A percentile compares a stretch with the other conserved stretches of the same genome.
Conservation (phyloP, 37 sponge, comb jelly and placozoan genomes). For the Ianthella basta region DNA sequence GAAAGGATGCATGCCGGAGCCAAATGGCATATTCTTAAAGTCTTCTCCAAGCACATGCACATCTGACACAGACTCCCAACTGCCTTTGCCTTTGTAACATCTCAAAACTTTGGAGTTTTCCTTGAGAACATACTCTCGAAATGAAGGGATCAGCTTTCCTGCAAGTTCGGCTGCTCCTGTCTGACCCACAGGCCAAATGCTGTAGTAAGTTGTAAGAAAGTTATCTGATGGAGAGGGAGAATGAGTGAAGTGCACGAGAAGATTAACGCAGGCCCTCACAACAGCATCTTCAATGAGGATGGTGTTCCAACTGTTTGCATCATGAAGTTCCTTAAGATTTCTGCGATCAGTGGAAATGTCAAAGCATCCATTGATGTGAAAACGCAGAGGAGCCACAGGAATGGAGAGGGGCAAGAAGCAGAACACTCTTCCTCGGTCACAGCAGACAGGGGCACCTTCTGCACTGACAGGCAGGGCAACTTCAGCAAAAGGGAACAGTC, state of each 20-base stretch:
- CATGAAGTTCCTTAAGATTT: conserved; percentile 23
- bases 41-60: conserved; percentile 23
- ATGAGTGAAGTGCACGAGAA: conserved; percentile 33
- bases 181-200: background rate
- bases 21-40: conserved; percentile 31
- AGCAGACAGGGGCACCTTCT: background rate
- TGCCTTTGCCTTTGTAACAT: conserved; percentile 21
- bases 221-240: background rate
- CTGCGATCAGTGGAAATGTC: conserved; percentile 59
- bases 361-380: conserved; percentile 68
- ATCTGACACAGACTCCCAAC: conserved; percentile 50
- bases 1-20: background rate
- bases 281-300: conserved; percentile 45
- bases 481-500: conserved; percentile 48
- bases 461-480: conserved; percentile 30
- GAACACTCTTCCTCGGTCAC: conserved; percentile 34
- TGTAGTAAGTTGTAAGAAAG: background rate
- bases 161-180: background rate
- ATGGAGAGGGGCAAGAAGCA: conserved; percentile 71
- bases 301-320: conserved; percentile 54
- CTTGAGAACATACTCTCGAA: background rate
- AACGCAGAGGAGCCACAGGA: conserved; percentile 27
- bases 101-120: background rate
- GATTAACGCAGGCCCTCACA: conserved; percentile 29
- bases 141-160: background rate